phyloP scores from a whole-genome alignment of 1,140 invertebrate genomes.

The Rhagoletis pomonella region DNA sequence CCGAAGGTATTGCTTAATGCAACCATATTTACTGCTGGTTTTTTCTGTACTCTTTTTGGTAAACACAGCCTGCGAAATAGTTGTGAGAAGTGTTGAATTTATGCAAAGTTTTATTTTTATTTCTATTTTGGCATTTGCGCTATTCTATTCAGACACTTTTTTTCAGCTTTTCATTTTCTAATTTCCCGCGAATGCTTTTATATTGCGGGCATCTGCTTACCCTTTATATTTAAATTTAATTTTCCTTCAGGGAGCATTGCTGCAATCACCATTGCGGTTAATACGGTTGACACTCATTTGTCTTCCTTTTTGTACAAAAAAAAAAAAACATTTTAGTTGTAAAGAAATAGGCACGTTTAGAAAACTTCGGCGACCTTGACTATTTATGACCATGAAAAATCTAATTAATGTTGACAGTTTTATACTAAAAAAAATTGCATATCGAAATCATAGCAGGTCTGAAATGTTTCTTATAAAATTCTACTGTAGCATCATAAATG shows the following conservation, averaged over 20 bases:
- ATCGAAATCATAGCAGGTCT: too few species aligned
- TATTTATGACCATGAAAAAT: too few species aligned
- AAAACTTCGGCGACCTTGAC: too few species aligned
- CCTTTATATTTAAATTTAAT: background rate
- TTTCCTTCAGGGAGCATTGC: background rate
- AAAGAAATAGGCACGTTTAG: too few species aligned
- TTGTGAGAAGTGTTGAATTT: background rate
- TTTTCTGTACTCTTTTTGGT: background rate
- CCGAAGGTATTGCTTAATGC: background rate
- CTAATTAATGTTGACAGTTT: too few species aligned
- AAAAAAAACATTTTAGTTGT: too few species aligned
- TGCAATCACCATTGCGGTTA: background rate
- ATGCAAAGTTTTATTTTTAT: constrained; percentile 25
- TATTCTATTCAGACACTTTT: background rate
- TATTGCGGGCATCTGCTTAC: background rate
- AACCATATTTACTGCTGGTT: too few species aligned
- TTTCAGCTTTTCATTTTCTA: background rate
- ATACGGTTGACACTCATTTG: background rate
- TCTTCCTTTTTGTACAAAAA: background rate
- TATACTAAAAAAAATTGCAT: too few species aligned
- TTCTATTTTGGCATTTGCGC: background rate
- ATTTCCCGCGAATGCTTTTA: background rate
- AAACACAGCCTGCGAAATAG: background rate
- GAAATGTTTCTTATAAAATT: too few species aligned
- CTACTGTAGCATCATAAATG: too few species aligned